Conservation (phyloP, 1,140 invertebrate species). For the Aphaenogaster floridana region DNA sequence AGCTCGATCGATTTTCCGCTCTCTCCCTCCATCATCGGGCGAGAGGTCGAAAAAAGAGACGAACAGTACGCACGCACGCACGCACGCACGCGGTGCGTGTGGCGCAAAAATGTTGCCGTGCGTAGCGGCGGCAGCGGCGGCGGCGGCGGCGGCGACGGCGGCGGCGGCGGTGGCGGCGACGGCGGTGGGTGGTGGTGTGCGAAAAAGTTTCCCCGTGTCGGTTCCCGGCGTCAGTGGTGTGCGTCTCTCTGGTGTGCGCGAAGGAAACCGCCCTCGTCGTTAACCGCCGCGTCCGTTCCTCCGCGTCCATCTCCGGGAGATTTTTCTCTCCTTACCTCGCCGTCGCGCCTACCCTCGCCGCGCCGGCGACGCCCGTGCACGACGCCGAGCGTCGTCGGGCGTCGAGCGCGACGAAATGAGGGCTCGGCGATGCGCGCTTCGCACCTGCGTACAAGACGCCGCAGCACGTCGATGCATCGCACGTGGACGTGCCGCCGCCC, state of each 20-base stretch:
- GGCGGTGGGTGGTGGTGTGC: not conserved
- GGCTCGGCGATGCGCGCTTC: constrained; percentile 40
- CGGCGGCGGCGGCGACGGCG: constrained; percentile 33
- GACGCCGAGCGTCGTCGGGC: constrained; percentile 30
- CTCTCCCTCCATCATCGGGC: constrained; percentile 66
- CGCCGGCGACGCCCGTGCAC: constrained; percentile 2
- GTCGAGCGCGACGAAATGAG: constrained; percentile 38
- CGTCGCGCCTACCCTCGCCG: not conserved
- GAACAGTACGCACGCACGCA: constrained; percentile 58
- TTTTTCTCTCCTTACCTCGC: not conserved
- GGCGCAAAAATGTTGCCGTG: constrained; percentile 70
- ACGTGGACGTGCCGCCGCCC: constrained; percentile 44
- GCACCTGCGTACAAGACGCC: constrained; percentile 59
- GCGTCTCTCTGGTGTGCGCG: constrained; percentile 35
- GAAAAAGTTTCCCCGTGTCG: constrained; percentile 24
- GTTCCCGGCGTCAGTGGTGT: constrained; percentile 26
- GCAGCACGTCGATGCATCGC: constrained; percentile 60
- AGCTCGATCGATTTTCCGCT: constrained; percentile 85
- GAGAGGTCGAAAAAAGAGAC: constrained; percentile 63
- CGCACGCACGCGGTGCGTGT: constrained; percentile 50
- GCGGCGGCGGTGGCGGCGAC: constrained; percentile 24
- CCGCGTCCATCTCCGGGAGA: not conserved
- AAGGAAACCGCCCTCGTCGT: constrained; percentile 36
- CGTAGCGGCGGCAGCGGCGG: constrained; percentile 56
- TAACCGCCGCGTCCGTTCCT: not conserved